Base-by-base conservation (phyloP, 2,888 invertebrate genomes). In the Lepidochrysops patricia region DNA sequence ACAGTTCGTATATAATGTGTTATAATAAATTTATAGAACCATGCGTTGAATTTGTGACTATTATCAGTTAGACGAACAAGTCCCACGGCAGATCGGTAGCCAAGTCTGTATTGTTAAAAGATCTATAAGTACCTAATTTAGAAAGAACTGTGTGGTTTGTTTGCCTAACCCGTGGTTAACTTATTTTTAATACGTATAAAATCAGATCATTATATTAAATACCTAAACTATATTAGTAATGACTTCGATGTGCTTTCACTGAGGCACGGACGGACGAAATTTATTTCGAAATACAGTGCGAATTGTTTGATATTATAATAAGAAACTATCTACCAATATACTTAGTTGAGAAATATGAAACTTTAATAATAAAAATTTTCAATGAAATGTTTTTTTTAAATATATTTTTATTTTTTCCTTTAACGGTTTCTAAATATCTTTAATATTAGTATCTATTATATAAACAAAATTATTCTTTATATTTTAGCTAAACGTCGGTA, bases 201-300 rank as follows among this genome's bases (percentile, higher is more conserved):
- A 74, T 83, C 84, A 84, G 84, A 84, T 84, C 83, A 72, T 73
- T 74, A 70, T 65, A 65, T 68, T 72, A 68, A 64, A 68, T 73
- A 67, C 52, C 34, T 52, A 52, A 4, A 26, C 27, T 52, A 54
- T 32, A 54, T 54, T 54, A 54, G 54, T 54, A 54, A 32, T 32
- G 32, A 54, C 29, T 29, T 29, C 19, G 32, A 15, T 19, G 29
- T 12, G 54, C 29, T 7, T 29, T 32, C 26, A 12, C 32, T 12
- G 29, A 19, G 15, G 15, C 52, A 52, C 19, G 58, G 58, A 58
- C 58, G 58, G 58, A 58, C 35, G 23, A 43, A 62, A 65, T 68
- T 68, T 63, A 69, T 58, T n/a, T 52, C 2, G 2, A 19, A 15
- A 54, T 32, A n/a, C n/a, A n/a, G 19, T 32, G 54, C 27, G 15